A percentile compares a stretch with the other conserved stretches of the same genome.
These are phyloP conservation scores for Blera fallax DNA, from an alignment of 2,888 invertebrate genomes.

Conservation along the genomic window DNA sequence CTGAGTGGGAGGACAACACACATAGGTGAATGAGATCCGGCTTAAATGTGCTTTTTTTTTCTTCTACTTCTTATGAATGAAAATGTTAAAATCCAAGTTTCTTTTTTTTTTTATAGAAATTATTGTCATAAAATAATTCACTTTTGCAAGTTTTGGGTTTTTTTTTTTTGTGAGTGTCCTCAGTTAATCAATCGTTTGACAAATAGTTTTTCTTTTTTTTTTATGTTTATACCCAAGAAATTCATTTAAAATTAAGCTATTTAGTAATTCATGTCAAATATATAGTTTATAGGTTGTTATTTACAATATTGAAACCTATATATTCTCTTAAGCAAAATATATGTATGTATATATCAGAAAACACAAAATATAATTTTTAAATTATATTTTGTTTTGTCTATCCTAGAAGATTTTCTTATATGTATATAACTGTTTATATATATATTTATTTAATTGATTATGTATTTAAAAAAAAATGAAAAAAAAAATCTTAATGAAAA, in stretches of 20 bases:
- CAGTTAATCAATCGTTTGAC: conserved; percentile 61
- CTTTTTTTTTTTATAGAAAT: conserved; percentile 22
- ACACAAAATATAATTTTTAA: conserved; percentile 50
- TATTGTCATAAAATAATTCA: conserved; percentile 53
- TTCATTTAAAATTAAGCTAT: conserved; percentile 41
- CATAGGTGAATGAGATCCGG: conserved; percentile 29
- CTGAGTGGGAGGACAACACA: conserved; percentile 10
- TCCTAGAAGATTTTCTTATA: conserved; percentile 56
- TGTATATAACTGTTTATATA: conserved; percentile 28
- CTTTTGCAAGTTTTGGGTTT: neutral
- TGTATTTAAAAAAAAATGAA: conserved; percentile 20
- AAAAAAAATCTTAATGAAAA: conserved; percentile 63
- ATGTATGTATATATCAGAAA: conserved; percentile 30
- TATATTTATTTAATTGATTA: conserved; percentile 4
- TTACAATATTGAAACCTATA: conserved; percentile 50
- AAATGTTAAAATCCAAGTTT: conserved; percentile 33
- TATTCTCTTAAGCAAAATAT: conserved; percentile 42
- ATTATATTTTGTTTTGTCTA: conserved; percentile 55
- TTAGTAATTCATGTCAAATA: conserved; percentile 42
- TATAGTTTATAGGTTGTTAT: conserved; percentile 27
- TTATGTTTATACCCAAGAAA: conserved; percentile 8
- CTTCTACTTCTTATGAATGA: conserved; percentile 4
- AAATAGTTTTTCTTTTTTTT: neutral
- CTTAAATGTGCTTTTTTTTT: conserved; percentile 2
- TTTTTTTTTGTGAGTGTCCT: neutral